Percentiles rank a stretch among this genome's conserved stretches.
These are phyloP conservation scores for Eupeodes latifasciatus DNA, from an alignment of 2,888 invertebrate species.

Conservation along the genomic window DNA sequence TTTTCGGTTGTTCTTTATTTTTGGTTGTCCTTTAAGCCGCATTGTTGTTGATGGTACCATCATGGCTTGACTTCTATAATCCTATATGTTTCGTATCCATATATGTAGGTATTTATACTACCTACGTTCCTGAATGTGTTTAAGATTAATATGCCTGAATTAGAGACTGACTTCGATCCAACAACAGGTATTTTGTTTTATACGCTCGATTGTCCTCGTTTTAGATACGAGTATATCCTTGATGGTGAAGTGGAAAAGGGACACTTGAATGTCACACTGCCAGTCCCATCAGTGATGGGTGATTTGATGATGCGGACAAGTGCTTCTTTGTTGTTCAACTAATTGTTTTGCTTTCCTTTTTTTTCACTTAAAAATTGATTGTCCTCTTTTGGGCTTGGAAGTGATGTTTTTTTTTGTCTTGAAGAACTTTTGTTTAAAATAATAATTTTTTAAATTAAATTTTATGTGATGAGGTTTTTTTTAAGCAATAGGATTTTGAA, in stretches of 20 bases:
- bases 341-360: conserved; percentile 63
- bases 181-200: conserved; percentile 64
- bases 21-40: conserved; percentile 66
- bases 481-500: too few relatives aligned
- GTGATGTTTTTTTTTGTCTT: conserved; percentile 35
- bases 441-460: not conserved
- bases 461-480: too few relatives aligned
- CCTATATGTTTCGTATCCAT: not conserved
- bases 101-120: not conserved
- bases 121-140: conserved; percentile 40
- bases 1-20: conserved; percentile 20
- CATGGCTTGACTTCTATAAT: conserved; percentile 57
- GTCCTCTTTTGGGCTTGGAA: conserved; percentile 33
- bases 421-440: not conserved
- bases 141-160: conserved; percentile 45
- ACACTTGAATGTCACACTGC: conserved; percentile 57
- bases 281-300: conserved; percentile 35
- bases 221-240: too few relatives aligned
- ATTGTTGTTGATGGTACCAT: conserved; percentile 38
- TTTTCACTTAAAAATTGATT: conserved; percentile 12
- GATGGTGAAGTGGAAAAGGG: conserved; percentile 25
- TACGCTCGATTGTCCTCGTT: conserved; percentile 54
- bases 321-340: conserved; percentile 66
- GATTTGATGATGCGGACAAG: conserved; percentile 68
- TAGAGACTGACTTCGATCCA: conserved; percentile 27